A percentile compares a stretch with the other conserved stretches of the same genome.
Evolutionary conservation across 1,140 invertebrate species (phyloP).

Genomic region (Helicoverpa armigera): DNA sequence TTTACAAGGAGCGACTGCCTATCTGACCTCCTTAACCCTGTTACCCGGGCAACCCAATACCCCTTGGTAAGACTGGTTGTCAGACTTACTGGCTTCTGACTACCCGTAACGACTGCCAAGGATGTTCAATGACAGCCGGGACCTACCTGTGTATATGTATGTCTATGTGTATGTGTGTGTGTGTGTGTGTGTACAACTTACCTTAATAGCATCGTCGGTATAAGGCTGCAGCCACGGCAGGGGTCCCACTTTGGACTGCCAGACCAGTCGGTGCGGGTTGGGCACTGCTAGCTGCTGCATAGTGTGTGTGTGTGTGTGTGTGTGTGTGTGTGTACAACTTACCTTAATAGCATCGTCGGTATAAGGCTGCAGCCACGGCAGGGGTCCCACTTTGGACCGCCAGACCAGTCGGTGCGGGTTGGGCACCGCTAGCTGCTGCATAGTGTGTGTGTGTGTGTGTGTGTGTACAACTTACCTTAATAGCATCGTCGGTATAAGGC

Average conservation of each 20-base stretch:
- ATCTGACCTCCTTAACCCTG: too few relatives aligned
- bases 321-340: constrained; percentile 17
- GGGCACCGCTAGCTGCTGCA: constrained; percentile 91
- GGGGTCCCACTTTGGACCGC: constrained; percentile 99
- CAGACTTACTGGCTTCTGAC: too few relatives aligned
- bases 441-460: constrained; percentile 96
- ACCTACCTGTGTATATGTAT: too few relatives aligned
- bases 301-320: constrained; percentile 96
- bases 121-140: too few relatives aligned
- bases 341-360: constrained; percentile 97
- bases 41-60: too few relatives aligned
- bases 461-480: constrained; percentile 88
- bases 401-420: constrained; percentile 97
- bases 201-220: constrained; percentile 97
- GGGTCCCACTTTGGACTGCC: constrained; percentile 99
- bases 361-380: constrained; percentile 97
- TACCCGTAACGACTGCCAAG: too few relatives aligned
- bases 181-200: constrained; percentile 58
- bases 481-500: constrained; percentile 97
- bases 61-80: too few relatives aligned
- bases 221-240: constrained; percentile 97
- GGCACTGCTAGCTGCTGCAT: constrained; percentile 92
- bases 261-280: constrained; percentile 96
- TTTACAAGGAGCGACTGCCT: too few relatives aligned
- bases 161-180: too few relatives aligned